Base-by-base conservation (phyloP, 2,888 invertebrate genomes). In the Ophion slaviceki region DNA sequence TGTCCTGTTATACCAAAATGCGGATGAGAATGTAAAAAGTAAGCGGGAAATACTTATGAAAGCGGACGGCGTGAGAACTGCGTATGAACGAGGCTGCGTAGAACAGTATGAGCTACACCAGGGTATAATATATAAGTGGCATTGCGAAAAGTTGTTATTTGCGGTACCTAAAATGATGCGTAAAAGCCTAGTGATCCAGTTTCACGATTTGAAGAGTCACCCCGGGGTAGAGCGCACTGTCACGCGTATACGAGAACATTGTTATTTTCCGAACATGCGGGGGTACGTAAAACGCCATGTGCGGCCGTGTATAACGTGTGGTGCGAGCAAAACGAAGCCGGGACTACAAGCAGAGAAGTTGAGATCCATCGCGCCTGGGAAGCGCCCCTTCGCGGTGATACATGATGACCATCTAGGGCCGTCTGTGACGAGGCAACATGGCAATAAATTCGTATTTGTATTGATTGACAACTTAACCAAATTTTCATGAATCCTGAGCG, bases 351-450 rank as follows among this genome's bases (percentile, higher is more conserved):
- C 82, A 0, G 88, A 88, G 10, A 64, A 80, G 2, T 61, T 90
- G 24, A 85, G 88, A 67, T 88, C 89, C 5, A 87, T 89, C 32
- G 82, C 85, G 2, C 86, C 84, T 1, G 89, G 86, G 20, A 40
- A 24, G 6, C 14, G 87, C 71, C 88, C 88, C 0, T 89, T 89
- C 53, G 83, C 62, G 0, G 28, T 80, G 4, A 66, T 89, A 0
- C 86, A 88, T 53, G 10, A 87, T 5, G 88, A 87, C 40, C 86
- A 89, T 66, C 45, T 88, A 2, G 87, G 88, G 11, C 88, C 89
- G 0, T 87, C 86, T 24, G 68, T 87, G 0, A 86, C 85, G 0
- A 85, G 81, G 2, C 11, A 4, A 2, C 62, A n/a, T 74, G 76
- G 76, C 1, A 76, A 88, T 32, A 85, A 86, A 11, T 68, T 40